These are phyloP conservation scores for Engystomops pustulosus DNA, from an alignment of 2,113 vertebrate genomes.

Conservation along the genomic window DNA sequence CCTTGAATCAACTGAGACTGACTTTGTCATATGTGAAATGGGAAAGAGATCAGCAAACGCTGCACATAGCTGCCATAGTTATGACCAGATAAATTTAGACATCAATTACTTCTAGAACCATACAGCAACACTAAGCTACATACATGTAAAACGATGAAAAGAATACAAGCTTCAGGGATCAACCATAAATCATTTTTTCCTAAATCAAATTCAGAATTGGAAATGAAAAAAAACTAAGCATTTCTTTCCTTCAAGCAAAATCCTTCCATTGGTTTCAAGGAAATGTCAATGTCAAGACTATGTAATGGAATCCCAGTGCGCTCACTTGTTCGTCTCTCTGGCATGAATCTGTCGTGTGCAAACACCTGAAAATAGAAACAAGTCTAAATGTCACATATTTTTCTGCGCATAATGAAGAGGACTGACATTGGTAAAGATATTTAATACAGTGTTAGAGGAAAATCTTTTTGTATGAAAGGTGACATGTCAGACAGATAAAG, in stretches of 20 bases:
- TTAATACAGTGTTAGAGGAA: background rate
- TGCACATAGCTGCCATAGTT: constrained; percentile 7
- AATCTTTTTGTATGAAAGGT: background rate
- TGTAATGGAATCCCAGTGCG: constrained; percentile 32
- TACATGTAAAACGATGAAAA: background rate
- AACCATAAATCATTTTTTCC: too few species aligned
- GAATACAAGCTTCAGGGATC: too few species aligned
- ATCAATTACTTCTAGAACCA: background rate
- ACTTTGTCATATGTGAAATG: background rate
- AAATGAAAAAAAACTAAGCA: too few species aligned
- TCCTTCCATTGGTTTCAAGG: constrained; percentile 31
- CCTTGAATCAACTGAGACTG: background rate
- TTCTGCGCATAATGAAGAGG: constrained; percentile 52
- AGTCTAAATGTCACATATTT: constrained; percentile 61
- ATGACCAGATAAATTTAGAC: background rate
- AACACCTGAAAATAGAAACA: constrained; percentile 63
- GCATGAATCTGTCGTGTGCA: constrained; percentile 36
- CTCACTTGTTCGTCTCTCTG: constrained; percentile 33
- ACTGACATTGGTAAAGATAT: constrained; percentile 40
- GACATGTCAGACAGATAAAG: constrained; percentile 1
- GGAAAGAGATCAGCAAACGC: background rate
- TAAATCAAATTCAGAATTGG: background rate
- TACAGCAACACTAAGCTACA: background rate
- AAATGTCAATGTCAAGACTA: constrained; percentile 50
- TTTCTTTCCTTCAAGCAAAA: background rate